Percentiles rank a stretch among this genome's conserved stretches.
Evolutionary conservation across 2,888 invertebrate species (phyloP).

Genomic region (Parelbella ahira): DNA sequence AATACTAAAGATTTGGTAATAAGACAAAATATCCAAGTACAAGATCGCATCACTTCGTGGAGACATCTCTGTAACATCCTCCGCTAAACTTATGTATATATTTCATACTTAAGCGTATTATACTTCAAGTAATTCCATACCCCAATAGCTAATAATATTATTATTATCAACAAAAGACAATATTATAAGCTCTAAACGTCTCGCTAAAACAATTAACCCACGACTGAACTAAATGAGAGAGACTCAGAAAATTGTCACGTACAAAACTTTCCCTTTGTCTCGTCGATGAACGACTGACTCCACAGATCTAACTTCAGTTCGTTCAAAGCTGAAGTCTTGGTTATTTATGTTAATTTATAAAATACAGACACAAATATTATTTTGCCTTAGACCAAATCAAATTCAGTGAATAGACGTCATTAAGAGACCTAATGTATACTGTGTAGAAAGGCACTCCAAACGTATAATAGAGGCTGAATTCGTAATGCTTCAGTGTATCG

Average conservation of each 20-base stretch:
- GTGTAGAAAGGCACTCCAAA: not conserved
- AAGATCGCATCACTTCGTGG: too few relatives aligned
- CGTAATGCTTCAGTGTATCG: not conserved
- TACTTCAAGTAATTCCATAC: too few relatives aligned
- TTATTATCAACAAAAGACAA: slow-evolving; percentile 3
- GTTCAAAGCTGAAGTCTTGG: slow-evolving; percentile 6
- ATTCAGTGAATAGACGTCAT: slow-evolving; percentile 8
- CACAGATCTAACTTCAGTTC: slow-evolving; percentile 13
- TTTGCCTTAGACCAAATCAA: slow-evolving; percentile 3
- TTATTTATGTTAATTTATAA: slow-evolving; percentile 14
- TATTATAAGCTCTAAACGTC: slow-evolving; percentile 5
- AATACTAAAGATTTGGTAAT: too few relatives aligned
- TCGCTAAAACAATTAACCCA: slow-evolving; percentile 19
- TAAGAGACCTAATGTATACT: too few relatives aligned
- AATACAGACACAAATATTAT: slow-evolving; percentile 17
- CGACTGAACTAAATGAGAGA: slow-evolving; percentile 10
- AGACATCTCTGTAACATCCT: too few relatives aligned
- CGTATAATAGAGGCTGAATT: not conserved
- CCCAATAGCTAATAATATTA: too few relatives aligned
- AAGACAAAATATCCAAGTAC: too few relatives aligned
- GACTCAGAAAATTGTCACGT: slow-evolving; percentile 22
- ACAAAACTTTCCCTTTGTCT: slow-evolving; percentile 16
- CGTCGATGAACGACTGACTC: slow-evolving; percentile 16
- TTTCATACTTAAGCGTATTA: too few relatives aligned
- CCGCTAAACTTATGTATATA: too few relatives aligned